Evolutionary conservation across 2,113 vertebrate genomes (phyloP).

Genomic region (Neopipo cinnamomea): DNA sequence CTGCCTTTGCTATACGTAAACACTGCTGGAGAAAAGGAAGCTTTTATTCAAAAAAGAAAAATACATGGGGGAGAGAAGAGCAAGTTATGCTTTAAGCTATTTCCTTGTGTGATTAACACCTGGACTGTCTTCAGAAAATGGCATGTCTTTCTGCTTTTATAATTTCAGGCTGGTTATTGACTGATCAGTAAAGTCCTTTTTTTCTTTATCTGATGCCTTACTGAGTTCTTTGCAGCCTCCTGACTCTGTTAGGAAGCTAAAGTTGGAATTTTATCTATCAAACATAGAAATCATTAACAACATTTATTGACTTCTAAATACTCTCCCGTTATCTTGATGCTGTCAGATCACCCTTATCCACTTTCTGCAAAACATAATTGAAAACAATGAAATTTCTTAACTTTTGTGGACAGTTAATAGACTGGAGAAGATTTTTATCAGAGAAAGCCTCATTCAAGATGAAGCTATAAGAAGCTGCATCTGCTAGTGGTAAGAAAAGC

Average conservation of each 20-base stretch:
- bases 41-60: background rate
- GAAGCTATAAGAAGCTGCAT: background rate
- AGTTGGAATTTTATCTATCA: constrained; percentile 41
- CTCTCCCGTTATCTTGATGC: background rate
- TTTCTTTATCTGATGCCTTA: background rate
- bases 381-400: constrained; percentile 42
- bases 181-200: background rate
- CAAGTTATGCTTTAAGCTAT: background rate
- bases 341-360: constrained; percentile 7
- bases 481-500: background rate
- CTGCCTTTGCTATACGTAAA: background rate
- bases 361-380: background rate
- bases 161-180: background rate
- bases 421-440: constrained; percentile 4
- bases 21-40: background rate
- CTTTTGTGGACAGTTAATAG: background rate
- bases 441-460: background rate
- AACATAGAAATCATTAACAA: constrained; percentile 34
- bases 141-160: background rate
- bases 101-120: background rate
- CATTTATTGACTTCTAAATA: constrained; percentile 43
- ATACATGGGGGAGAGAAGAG: background rate
- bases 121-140: background rate
- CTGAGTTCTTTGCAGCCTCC: background rate
- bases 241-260: background rate